Conservation (phyloP, 2,888 invertebrate genomes). For the Eupithecia dodoneata region DNA sequence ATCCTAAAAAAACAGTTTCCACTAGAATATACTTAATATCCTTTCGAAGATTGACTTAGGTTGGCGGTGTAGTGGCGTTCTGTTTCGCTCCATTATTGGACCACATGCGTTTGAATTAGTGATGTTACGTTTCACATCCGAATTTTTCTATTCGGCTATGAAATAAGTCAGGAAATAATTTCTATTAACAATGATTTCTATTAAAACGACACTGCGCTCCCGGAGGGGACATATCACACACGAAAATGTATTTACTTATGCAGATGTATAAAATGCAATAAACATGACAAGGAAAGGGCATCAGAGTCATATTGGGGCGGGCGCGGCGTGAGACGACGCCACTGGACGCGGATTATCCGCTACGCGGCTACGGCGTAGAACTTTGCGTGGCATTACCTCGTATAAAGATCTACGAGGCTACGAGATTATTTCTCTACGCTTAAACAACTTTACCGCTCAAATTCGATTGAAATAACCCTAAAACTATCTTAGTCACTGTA, state of each 20-base stretch:
- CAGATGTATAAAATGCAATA: constrained; percentile 72
- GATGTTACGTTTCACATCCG: constrained; percentile 12
- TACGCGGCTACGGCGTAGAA: constrained; percentile 77
- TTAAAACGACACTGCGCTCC: neutral
- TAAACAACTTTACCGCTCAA: constrained; percentile 36
- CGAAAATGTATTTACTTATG: constrained; percentile 56
- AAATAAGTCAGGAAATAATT: neutral
- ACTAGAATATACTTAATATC: constrained; percentile 77
- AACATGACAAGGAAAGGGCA: constrained; percentile 77
- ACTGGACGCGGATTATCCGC: constrained; percentile 76
- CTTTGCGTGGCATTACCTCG: constrained; percentile 61
- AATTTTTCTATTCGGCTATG: neutral
- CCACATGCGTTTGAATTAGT: constrained; percentile 26
- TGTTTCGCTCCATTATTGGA: constrained; percentile 50
- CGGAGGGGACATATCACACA: constrained; percentile 7
- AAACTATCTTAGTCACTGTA: constrained; percentile 57
- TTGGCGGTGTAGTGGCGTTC: constrained; percentile 55
- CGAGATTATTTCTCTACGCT: constrained; percentile 26
- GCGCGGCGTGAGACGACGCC: constrained; percentile 74
- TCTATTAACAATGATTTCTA: neutral
- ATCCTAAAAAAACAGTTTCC: constrained; percentile 83
- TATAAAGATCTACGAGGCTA: constrained; percentile 47
- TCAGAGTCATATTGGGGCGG: constrained; percentile 67
- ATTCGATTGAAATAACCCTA: constrained; percentile 44
- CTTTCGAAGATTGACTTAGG: constrained; percentile 71